Conservation (phyloP, 2,797 vertebrate genomes). For the Podarcis lilfordi region DNA sequence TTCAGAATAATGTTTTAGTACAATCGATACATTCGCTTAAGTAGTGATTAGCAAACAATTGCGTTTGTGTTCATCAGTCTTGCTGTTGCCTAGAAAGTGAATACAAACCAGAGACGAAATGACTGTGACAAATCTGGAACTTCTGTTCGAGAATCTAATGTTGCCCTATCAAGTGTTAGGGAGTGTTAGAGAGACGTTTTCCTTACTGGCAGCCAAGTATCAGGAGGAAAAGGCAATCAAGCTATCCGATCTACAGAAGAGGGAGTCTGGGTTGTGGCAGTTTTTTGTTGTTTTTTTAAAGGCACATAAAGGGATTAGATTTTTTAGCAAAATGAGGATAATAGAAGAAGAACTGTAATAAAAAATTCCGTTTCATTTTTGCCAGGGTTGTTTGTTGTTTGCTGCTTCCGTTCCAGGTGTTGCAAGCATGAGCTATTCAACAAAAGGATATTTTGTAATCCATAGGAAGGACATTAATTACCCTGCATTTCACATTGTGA, state of each 20-base stretch:
- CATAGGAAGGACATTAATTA: conserved; percentile 21
- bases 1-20: conserved; percentile 31
- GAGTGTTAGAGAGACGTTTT: background rate
- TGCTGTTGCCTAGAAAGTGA: conserved; percentile 8
- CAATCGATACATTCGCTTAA: accelerated
- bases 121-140: background rate
- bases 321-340: background rate
- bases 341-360: background rate
- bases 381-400: background rate
- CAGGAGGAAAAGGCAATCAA: background rate
- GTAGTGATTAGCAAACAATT: conserved; percentile 27
- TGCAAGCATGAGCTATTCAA: background rate
- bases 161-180: background rate
- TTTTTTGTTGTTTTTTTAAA: background rate
- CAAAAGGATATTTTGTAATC: conserved; percentile 29
- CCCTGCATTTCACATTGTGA: background rate
- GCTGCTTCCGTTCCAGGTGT: conserved; percentile 28
- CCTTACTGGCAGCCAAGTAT: background rate
- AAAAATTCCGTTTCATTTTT: background rate
- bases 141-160: background rate
- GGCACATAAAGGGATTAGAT: background rate
- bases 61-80: background rate
- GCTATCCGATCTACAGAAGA: background rate
- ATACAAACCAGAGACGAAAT: background rate
- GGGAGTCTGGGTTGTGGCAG: background rate